Conservation (phyloP, 2,113 vertebrate genomes). For the Dasyurus viverrinus region DNA sequence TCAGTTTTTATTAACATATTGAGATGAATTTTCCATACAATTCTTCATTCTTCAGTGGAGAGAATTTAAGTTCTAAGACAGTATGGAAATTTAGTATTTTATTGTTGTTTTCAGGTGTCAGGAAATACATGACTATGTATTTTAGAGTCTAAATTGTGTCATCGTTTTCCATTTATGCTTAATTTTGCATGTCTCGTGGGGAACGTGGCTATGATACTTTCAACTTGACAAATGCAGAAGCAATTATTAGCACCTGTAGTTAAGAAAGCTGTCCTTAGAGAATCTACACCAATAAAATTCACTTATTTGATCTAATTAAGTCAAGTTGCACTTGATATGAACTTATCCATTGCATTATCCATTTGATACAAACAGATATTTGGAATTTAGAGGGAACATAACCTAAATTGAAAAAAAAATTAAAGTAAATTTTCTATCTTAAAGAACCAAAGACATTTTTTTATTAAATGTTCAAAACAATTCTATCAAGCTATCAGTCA, state of each 20-base stretch:
- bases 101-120: not conserved
- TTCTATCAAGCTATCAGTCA: conserved; percentile 33
- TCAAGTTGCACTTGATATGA: too few relatives aligned
- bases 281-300: not conserved
- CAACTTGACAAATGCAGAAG: not conserved
- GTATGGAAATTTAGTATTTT: not conserved
- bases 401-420: conserved; percentile 27
- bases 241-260: not conserved
- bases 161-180: not conserved
- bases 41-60: not conserved
- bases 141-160: not conserved
- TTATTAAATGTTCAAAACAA: conserved; percentile 6
- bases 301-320: not conserved
- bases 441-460: not conserved
- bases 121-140: not conserved
- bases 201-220: not conserved
- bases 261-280: not conserved
- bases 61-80: not conserved
- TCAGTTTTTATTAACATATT: not conserved
- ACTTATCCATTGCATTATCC: too few relatives aligned
- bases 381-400: not conserved
- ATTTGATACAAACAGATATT: not conserved
- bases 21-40: not conserved
- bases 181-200: not conserved
- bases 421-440: conserved; percentile 31